These are phyloP conservation scores for Lates japonicus DNA, from an alignment of 2,797 vertebrate genomes.

Conservation along the genomic window DNA sequence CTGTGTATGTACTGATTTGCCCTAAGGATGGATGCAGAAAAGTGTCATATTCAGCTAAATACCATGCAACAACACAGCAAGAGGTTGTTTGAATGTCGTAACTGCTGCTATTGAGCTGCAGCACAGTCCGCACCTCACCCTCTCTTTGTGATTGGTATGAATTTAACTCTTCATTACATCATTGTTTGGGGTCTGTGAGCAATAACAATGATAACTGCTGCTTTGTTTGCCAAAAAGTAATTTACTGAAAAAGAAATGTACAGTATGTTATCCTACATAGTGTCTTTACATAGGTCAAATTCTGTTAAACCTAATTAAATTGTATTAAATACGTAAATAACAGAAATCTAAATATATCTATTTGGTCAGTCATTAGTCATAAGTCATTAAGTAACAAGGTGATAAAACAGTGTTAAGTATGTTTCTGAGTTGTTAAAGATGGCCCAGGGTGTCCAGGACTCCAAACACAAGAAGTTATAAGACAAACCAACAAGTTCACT, in stretches of 20 bases:
- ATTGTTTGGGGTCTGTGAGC: no score
- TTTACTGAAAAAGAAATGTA: neutral
- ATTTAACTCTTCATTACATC: neutral
- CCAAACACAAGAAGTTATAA: neutral
- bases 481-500: neutral
- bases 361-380: neutral
- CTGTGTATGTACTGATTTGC: conserved; percentile 23
- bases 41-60: conserved; percentile 47
- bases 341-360: no score
- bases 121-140: neutral
- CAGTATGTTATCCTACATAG: no score
- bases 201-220: no score
- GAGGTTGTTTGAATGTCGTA: conserved; percentile 48
- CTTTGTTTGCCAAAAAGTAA: no score
- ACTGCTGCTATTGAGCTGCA: conserved; percentile 17
- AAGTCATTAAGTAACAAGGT: neutral
- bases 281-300: no score
- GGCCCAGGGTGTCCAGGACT: neutral
- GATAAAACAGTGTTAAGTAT: no score
- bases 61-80: neutral
- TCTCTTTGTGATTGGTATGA: neutral
- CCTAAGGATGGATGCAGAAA: conserved; percentile 30
- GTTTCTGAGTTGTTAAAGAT: neutral
- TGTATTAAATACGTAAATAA: no score
- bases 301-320: no score